Conservation (phyloP, 2,888 invertebrate genomes). For the Caenorhabditis sp. region DNA sequence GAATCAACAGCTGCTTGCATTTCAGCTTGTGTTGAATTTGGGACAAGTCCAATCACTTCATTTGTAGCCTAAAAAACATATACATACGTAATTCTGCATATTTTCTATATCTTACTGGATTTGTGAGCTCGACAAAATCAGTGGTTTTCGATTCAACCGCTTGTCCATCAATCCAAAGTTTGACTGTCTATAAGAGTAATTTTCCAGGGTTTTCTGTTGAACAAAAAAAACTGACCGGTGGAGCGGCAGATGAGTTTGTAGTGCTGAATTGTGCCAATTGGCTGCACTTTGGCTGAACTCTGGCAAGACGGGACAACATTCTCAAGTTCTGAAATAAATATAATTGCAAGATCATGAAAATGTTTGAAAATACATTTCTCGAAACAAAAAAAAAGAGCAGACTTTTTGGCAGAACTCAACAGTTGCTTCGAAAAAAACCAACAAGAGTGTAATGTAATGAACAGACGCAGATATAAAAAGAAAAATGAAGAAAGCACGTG, state of each 20-base stretch:
- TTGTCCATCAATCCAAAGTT: slow-evolving; percentile 93
- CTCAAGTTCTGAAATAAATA: background rate
- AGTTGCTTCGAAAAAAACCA: background rate
- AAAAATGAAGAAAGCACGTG: slow-evolving; percentile 10
- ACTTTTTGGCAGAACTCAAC: background rate
- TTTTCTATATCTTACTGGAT: slow-evolving; percentile 78
- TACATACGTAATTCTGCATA: no score
- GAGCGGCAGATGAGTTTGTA: slow-evolving; percentile 26
- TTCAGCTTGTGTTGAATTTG: slow-evolving; percentile 86
- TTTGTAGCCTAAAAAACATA: slow-evolving; percentile 73
- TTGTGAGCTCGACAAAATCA: slow-evolving; percentile 92
- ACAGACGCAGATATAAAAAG: background rate
- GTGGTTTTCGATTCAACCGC: slow-evolving; percentile 88
- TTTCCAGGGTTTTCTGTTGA: slow-evolving; percentile 4
- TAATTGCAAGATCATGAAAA: background rate
- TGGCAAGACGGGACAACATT: background rate
- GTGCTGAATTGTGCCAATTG: slow-evolving; percentile 39
- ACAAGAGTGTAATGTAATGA: background rate
- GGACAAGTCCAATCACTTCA: slow-evolving; percentile 80
- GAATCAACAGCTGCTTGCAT: slow-evolving; percentile 88
- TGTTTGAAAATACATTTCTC: background rate
- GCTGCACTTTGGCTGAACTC: slow-evolving; percentile 31
- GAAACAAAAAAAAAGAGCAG: background rate
- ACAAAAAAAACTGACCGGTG: slow-evolving; percentile 20
- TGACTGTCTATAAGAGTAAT: slow-evolving; percentile 72